Percentiles rank a stretch among this genome's conserved stretches.
Evolutionary conservation across 2,888 invertebrate genomes (phyloP).

Genomic region (Andrena marginata): DNA sequence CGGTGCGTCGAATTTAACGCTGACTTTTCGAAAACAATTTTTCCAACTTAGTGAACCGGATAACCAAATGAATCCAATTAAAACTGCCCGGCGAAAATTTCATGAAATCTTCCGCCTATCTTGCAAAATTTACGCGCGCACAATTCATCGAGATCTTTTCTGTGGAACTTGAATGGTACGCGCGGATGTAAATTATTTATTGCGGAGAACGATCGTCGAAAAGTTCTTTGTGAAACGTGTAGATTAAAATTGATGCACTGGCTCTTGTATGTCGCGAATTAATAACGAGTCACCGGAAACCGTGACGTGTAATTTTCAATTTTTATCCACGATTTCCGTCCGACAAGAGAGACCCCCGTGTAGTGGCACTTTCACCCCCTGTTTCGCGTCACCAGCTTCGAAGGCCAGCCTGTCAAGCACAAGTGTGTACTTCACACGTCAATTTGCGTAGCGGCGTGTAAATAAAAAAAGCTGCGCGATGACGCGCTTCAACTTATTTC

Average conservation of each 20-base stretch:
- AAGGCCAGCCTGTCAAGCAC: constrained; percentile 72
- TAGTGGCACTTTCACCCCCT: constrained; percentile 23
- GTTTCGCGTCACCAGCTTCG: constrained; percentile 29
- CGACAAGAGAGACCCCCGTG: neutral
- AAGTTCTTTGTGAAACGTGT: neutral
- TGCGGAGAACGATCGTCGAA: neutral
- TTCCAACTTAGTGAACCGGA: constrained; percentile 36
- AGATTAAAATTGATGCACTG: neutral
- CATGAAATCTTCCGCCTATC: neutral
- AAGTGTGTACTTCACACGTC: constrained; percentile 82
- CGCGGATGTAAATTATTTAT: no score
- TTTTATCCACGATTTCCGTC: constrained; percentile 36
- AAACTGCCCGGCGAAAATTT: constrained; percentile 10
- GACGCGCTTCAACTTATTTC: constrained; percentile 39
- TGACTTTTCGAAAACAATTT: constrained; percentile 35
- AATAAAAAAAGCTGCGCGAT: constrained; percentile 52
- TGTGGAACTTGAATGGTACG: no score
- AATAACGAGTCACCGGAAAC: neutral
- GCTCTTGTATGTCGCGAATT: neutral
- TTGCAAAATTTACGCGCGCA: neutral
- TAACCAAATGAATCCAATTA: constrained; percentile 49
- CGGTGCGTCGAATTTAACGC: constrained; percentile 21
- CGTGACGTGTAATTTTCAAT: constrained; percentile 9
- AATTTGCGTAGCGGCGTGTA: constrained; percentile 71
- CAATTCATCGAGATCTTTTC: neutral